These are phyloP conservation scores for Petrocephalus microphthalmus DNA, from an alignment of 2,113 vertebrate genomes.

Conservation along the genomic window DNA sequence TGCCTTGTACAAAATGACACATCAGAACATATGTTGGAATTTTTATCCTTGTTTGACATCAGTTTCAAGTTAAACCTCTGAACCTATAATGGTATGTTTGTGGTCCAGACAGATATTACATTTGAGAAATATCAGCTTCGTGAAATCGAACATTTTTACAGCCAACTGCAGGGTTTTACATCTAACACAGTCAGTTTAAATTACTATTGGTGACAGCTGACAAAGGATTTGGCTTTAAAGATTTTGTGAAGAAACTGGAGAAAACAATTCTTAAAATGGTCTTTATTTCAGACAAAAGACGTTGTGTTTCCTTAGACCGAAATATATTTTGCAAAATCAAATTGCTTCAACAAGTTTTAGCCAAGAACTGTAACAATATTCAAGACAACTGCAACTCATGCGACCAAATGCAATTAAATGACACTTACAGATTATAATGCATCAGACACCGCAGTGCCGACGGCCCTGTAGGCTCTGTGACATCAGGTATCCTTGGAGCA, in stretches of 20 bases:
- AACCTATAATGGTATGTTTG: constrained; percentile 24
- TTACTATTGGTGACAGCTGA: constrained; percentile 33
- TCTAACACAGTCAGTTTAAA: constrained; percentile 14
- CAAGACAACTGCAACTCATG: neutral
- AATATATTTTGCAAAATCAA: neutral
- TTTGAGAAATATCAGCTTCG: constrained; percentile 15
- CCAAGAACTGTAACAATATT: neutral
- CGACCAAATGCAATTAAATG: neutral
- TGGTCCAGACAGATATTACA: constrained; percentile 17
- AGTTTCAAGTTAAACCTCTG: constrained; percentile 25
- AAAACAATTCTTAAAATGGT: neutral
- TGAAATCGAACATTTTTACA: constrained; percentile 36
- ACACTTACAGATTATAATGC: neutral
- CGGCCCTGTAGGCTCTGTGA: neutral
- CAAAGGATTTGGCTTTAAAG: constrained; percentile 39
- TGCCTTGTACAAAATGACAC: constrained; percentile 10
- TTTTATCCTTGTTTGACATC: constrained; percentile 19
- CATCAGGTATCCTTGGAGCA: neutral
- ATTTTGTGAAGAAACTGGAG: constrained; percentile 9
- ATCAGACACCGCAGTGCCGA: neutral
- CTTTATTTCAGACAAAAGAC: neutral
- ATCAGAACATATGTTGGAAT: constrained; percentile 4
- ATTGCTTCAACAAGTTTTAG: neutral
- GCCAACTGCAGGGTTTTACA: constrained; percentile 2
- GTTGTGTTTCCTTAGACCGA: neutral